Conservation (phyloP, 2,888 invertebrate species). For the Frankliniella fusca region DNA sequence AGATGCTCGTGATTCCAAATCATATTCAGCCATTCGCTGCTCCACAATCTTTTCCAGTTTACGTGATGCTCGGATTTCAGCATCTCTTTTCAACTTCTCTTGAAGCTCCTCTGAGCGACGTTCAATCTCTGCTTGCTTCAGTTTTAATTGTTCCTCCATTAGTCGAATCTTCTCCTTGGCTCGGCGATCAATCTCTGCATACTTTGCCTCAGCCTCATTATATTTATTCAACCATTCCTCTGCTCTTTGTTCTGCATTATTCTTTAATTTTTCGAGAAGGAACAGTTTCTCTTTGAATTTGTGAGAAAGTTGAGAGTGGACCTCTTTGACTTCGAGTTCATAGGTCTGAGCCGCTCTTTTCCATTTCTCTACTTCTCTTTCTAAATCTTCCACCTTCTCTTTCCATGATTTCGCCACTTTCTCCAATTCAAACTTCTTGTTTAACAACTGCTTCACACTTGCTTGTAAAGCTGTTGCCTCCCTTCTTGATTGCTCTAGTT, state of each 20-base stretch:
- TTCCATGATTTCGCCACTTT: constrained; percentile 28
- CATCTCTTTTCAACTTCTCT: constrained; percentile 44
- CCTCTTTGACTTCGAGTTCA: constrained; percentile 42
- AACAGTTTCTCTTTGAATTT: background rate
- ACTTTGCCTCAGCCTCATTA: constrained; percentile 30
- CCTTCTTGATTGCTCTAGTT: background rate
- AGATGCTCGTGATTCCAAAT: background rate
- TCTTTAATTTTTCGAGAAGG: constrained; percentile 2
- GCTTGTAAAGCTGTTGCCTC: background rate
- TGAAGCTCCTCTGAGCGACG: constrained; percentile 39
- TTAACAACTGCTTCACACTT: constrained; percentile 7
- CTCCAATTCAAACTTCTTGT: constrained; percentile 41
- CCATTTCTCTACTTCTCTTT: constrained; percentile 43
- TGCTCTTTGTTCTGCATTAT: constrained; percentile 29
- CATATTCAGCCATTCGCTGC: constrained; percentile 1
- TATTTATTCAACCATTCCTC: constrained; percentile 30
- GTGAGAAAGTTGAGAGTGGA: constrained; percentile 34
- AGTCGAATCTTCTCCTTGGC: constrained; percentile 28
- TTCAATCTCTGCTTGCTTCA: constrained; percentile 35
- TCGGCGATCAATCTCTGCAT: constrained; percentile 33
- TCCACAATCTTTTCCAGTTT: constrained; percentile 1
- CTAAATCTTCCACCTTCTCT: constrained; percentile 39
- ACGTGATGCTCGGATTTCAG: constrained; percentile 29
- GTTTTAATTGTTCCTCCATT: constrained; percentile 32
- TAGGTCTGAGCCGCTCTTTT: constrained; percentile 44